Percentiles rank a stretch among this genome's conserved stretches.
These are phyloP conservation scores for Falco concolor DNA, from an alignment of 2,797 vertebrate species.

Conservation along the genomic window DNA sequence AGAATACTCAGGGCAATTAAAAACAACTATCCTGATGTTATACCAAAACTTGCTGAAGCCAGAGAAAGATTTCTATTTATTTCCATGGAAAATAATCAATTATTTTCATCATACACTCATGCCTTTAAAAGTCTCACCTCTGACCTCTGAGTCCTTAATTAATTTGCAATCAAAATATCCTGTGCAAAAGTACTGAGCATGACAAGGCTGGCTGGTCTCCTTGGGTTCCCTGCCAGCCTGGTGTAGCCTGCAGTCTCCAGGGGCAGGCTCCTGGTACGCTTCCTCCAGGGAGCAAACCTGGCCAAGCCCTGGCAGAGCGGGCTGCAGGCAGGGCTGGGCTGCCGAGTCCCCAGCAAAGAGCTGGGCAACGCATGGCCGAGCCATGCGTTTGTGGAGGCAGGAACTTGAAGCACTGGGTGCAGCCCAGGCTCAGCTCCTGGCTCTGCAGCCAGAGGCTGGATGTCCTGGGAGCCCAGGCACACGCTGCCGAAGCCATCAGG, in stretches of 20 bases:
- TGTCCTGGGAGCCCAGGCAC: background rate
- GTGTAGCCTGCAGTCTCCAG: no score
- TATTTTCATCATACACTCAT: background rate
- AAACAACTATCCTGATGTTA: background rate
- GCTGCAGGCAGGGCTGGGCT: background rate
- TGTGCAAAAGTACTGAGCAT: background rate
- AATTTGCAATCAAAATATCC: background rate
- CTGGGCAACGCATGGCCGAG: fast-evolving
- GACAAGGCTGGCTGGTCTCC: fast-evolving
- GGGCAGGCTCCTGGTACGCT: background rate
- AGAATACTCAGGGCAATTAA: background rate
- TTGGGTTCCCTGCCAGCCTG: background rate
- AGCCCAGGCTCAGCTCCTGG: background rate
- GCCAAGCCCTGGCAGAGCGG: background rate
- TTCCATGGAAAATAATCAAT: background rate
- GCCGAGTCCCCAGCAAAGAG: background rate
- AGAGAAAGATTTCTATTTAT: background rate
- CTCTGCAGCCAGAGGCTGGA: background rate
- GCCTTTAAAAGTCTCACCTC: background rate
- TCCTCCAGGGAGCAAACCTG: background rate
- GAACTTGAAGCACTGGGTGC: background rate
- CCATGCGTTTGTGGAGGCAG: background rate
- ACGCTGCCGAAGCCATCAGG: background rate
- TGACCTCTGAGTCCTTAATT: background rate
- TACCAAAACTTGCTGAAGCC: background rate